A percentile compares a stretch with the other conserved stretches of the same genome.
phyloP scores from a whole-genome alignment of 2,888 invertebrate species.

The Glyphotaelius pellucidus region DNA sequence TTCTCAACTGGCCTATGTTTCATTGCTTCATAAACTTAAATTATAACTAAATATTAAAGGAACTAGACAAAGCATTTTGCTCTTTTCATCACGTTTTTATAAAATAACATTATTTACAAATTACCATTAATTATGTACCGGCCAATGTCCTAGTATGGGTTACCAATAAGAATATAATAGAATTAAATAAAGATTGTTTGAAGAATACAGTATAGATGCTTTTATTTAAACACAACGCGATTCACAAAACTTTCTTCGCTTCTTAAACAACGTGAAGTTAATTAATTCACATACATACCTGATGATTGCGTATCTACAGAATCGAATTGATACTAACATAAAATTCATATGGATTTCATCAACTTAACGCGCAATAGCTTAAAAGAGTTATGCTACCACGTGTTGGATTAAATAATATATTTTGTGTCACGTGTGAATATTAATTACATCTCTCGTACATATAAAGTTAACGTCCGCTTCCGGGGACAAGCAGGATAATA shows the following conservation, averaged over 20 bases:
- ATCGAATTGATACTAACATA: neutral
- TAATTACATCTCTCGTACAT: conserved; percentile 30
- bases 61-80: conserved; percentile 64
- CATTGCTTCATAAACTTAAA: conserved; percentile 34
- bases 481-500: conserved; percentile 34
- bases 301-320: neutral
- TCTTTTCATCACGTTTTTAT: conserved; percentile 64
- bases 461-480: conserved; percentile 36
- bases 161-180: neutral
- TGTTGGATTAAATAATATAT: neutral
- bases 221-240: neutral
- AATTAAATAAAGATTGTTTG: neutral
- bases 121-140: conserved; percentile 61
- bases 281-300: neutral
- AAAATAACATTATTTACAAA: conserved; percentile 40
- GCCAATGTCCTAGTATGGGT: conserved; percentile 61
- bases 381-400: neutral
- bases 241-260: neutral
- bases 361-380: neutral
- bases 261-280: neutral
- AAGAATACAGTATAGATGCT: neutral
- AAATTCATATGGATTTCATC: neutral
- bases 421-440: conserved; percentile 21
- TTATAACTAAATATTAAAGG: conserved; percentile 57
- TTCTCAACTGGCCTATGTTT: conserved; percentile 54